Evolutionary conservation across 2,797 vertebrate genomes (phyloP), one percentile per base, ranked within the genome.

Genomic region (Fratercula arctica): DNA sequence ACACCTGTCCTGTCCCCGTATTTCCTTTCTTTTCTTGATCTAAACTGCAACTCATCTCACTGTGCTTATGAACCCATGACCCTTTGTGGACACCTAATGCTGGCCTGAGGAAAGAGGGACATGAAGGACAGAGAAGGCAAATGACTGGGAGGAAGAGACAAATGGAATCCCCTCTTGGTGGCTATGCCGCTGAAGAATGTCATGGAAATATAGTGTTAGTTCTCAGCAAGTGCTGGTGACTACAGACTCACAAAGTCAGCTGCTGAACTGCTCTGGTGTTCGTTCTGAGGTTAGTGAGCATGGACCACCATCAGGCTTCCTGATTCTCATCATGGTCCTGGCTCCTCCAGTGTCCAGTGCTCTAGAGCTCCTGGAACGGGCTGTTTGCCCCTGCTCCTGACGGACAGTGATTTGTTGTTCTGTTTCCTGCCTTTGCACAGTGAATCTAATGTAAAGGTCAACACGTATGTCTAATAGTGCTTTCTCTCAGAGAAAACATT

Each of bases 71-170:
- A 66, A 73, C 8, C 53, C 14, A 25, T 0, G 3, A 48, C 3
- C 0, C 20, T 35, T 83, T 66, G 7, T 61, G 28, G 66, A 10
- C 4, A 24, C 2, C 3, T 61, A 1, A 1, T 10, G n/a, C n/a
- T 23, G 6, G 19, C 29, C 24, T 57, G 43, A 66, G 37, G 35
- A 54, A 77, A 70, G 33, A 89, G 17, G 6, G 13, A 41, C 45
- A n/a, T 31, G 39, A 73, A 57, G 19, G 72, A 79, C 14, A 61
- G 39, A 50, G 48, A 45, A 75, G 10, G 6, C 10, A 85, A 79
- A 39, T 25, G 28, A 41, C 3, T 45, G 6, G 10, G 39, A 78
- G n/a, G 35, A 83, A 76, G 26, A 35, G 11, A 54, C 11, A 68
- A 68, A 63, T 20, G 4, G 3, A 8, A 68, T 53, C 12, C 20